A percentile compares a stretch with the other conserved stretches of the same genome.
Conservation (phyloP, 2,888 invertebrate genomes). For the Prionchulus punctatus region DNA sequence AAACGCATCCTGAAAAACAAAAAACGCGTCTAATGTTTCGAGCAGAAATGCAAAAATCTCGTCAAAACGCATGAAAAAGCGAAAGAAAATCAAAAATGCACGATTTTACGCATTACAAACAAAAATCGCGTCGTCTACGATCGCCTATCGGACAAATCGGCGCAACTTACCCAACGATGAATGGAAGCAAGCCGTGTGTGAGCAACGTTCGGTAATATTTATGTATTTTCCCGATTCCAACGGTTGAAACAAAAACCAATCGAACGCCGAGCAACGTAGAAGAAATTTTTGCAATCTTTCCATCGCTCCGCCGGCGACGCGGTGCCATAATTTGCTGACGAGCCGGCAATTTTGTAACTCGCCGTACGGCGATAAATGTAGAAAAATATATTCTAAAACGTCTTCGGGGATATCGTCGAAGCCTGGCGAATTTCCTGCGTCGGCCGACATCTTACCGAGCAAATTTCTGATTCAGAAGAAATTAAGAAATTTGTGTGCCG, state of each 20-base stretch:
- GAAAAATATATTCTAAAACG: slow-evolving; percentile 75
- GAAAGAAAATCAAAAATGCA: too few species aligned
- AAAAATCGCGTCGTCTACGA: too few species aligned
- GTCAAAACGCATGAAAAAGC: too few species aligned
- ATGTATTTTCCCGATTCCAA: background rate
- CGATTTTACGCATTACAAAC: too few species aligned
- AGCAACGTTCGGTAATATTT: slow-evolving; percentile 17
- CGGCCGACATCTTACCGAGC: too few species aligned
- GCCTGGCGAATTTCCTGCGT: too few species aligned
- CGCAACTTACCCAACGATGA: too few species aligned
- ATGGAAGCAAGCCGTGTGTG: slow-evolving; percentile 19
- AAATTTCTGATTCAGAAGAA: too few species aligned
- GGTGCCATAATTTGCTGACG: slow-evolving; percentile 72
- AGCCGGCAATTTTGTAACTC: slow-evolving; percentile 59
- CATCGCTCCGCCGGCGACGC: slow-evolving; percentile 55
- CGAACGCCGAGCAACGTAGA: slow-evolving; percentile 13
- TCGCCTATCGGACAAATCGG: too few species aligned
- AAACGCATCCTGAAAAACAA: slow-evolving; percentile 48
- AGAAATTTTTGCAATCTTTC: slow-evolving; percentile 10
- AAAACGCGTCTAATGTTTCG: too few species aligned
- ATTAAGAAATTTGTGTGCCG: too few species aligned
- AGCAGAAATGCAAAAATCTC: too few species aligned
- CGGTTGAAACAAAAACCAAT: slow-evolving; percentile 9
- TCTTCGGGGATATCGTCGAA: slow-evolving; percentile 66
- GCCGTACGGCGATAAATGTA: slow-evolving; percentile 70